Base-by-base conservation (phyloP, 2,797 vertebrate genomes). In the Platyrinchus mystaceus region DNA sequence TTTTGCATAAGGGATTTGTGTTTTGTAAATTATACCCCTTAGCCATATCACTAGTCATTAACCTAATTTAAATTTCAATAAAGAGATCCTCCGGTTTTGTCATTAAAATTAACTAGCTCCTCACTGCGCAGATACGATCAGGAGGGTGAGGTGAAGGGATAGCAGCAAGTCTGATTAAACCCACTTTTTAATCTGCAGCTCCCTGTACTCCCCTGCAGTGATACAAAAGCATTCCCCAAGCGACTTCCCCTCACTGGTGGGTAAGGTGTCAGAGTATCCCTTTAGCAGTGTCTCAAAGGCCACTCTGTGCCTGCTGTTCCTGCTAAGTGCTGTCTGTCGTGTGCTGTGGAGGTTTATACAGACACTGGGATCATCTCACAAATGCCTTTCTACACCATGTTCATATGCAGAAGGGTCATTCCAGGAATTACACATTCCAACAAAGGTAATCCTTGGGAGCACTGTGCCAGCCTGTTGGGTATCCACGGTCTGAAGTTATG, bases 221-320 rank as follows among this genome's bases (percentile, higher is more conserved):
- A 83, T 77, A 96, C 95, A 87, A 93, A 96, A 89, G 94, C 78
- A 87, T 92, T 97, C 96, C 98, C 97, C 96, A 85, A 81, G 95
- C 16, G 94, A 96, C 96, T 93, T 97, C 96, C 96, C 94, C 63
- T 66, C 52, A 12, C 78, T 63, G 91, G 84, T 0, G 27, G 95
- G 86, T 83, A 87, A 92, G 30, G 50, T 84, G 90, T 96, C 96
- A 93, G 63, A 90, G 90, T 37, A 36, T 64, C 94, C 87, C 84
- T 95, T 95, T 84, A 49, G 83, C 82, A 62, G 95, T 1, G 62
- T 78, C 85, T 78, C 90, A 74, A 71, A 76, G 94, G 92, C 92
- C 86, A 79, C 49, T 64, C 16, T 1, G 80, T 53, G 80, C 96
- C 87, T 49, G 81, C 87, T 85, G 94, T 13, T 93, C 59, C 89